These are phyloP conservation scores for Scaptomyza graminum DNA, from an alignment of 1,140 invertebrate genomes.

Conservation along the genomic window DNA sequence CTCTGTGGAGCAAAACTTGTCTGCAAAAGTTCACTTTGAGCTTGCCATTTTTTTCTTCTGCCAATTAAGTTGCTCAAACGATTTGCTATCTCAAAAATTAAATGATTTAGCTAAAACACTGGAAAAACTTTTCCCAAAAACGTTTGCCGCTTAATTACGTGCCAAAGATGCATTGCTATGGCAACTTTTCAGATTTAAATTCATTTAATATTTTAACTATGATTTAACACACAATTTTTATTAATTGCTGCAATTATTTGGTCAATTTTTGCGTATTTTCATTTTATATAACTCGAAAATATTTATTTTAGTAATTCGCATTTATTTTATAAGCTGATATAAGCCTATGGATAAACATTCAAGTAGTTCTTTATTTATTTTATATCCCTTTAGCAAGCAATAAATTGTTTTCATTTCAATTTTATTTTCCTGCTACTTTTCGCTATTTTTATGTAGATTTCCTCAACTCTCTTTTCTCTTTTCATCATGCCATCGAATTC, in stretches of 20 bases:
- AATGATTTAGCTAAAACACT: conserved; percentile 51
- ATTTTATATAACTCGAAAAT: too few relatives aligned
- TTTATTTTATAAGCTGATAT: too few relatives aligned
- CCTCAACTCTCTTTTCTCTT: background rate
- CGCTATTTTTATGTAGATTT: background rate
- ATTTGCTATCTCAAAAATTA: conserved; percentile 51
- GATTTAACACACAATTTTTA: too few relatives aligned
- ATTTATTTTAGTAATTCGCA: background rate
- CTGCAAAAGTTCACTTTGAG: conserved; percentile 21
- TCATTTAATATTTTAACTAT: too few relatives aligned
- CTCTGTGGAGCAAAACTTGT: conserved; percentile 26
- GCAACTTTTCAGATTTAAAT: too few relatives aligned
- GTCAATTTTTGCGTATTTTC: too few relatives aligned
- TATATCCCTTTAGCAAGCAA: too few relatives aligned
- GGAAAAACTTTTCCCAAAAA: conserved; percentile 26
- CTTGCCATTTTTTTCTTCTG: conserved; percentile 23
- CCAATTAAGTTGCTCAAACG: conserved; percentile 63
- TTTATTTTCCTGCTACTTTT: background rate
- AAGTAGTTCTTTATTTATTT: too few relatives aligned
- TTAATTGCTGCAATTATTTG: too few relatives aligned
- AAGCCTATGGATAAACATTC: too few relatives aligned
- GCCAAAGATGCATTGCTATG: too few relatives aligned
- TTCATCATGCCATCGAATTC: background rate
- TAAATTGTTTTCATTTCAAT: too few relatives aligned
- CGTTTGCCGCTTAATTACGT: conserved; percentile 6